Evolutionary conservation across 2,888 invertebrate species (phyloP), one percentile per base, ranked within the genome.

Genomic region (Pollenia labialis): DNA sequence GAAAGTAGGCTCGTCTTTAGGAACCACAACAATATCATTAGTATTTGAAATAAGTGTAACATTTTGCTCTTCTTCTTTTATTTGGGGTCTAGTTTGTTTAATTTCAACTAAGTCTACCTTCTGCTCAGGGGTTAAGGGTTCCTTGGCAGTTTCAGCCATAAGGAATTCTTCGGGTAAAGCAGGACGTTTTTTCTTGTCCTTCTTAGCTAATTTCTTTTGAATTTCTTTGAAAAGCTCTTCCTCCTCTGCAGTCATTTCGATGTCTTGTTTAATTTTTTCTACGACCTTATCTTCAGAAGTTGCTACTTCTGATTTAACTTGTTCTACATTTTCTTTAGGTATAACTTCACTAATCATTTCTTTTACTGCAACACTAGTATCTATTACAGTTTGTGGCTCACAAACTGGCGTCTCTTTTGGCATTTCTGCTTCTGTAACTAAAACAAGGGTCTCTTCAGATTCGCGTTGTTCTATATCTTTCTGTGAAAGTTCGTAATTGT

Each of bases 121-220:
- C 2, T 71, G 69, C 10, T 76, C 58, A 46, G n/a, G 40, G 9
- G 32, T 40, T 12, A 14, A 69, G 16, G 75, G n/a, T 48, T 81
- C 77, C 32, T 60, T 75, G n/a, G 54, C 68, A 4, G 85, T 85
- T 88, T 91, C 91, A 66, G 89, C 88, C 50, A 89, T 90, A 66
- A 90, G 90, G 71, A 93, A 93, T 79, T 93, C 92, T 88, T 92
- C 92, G 7, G 93, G 93, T 69, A 93, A 90, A 32, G 92, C 91
- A 6, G 92, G 93, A n/a, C 93, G 89, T 69, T 93, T 92, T 83
- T 92, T 93, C 88, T 93, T 93, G 81, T 93, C 92, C 89, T 93
- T 92, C 80, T 93, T 93, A 4, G 92, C 91, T 50, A 93, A 89
- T 84, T 93, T 92, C 85, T 92, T 92, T 88, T 93, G 91, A 85